Evolutionary conservation across 1,140 invertebrate genomes (phyloP), one percentile per base, ranked within the genome.

Genomic region (Cydia strobilella): DNA sequence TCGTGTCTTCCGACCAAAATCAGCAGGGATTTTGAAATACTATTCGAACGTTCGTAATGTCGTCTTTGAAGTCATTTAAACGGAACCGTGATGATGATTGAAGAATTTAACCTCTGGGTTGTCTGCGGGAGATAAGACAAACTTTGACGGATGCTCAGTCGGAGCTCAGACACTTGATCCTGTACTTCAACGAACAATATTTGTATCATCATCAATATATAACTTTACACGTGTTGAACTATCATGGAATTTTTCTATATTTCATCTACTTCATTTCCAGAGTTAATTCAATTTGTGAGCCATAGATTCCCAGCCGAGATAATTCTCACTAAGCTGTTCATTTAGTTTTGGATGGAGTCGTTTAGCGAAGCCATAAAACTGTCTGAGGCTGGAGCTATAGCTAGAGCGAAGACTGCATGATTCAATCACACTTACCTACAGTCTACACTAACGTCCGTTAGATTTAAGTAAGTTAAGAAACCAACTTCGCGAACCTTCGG

Each of bases 351-450:
- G 54, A 20, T 12, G 54, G 54, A 59, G 54, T 59, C 54, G 54
- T 59, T 59, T 59, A 59, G 54, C 9, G 54, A 59, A n/a, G 20
- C 54, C 20, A 59, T 59, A 59, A 59, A 59, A 59, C 54, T 59
- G 54, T 59, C 54, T 59, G 54, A 59, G 9, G 54, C 54, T 23
- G 54, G 54, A 59, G 54, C 54, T 59, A 59, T 1, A 1, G 54
- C n/a, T 59, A 59, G 6, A 1, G 54, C n/a, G 7, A n/a, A 59
- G 54, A 23, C 51, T 15, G 51, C n/a, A 18, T 23, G 20, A 59
- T 20, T 59, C 54, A 59, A 59, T 59, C 54, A 59, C 54, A 59
- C 54, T 20, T 54, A 54, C 51, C 51, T 45, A 45, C 42, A 45
- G 42, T 45, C 42, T 59, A 59, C 54, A 59, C 54, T 12, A 59